These are phyloP conservation scores for Ypsolopha scabrella DNA, from an alignment of 2,888 invertebrate species.

Conservation along the genomic window DNA sequence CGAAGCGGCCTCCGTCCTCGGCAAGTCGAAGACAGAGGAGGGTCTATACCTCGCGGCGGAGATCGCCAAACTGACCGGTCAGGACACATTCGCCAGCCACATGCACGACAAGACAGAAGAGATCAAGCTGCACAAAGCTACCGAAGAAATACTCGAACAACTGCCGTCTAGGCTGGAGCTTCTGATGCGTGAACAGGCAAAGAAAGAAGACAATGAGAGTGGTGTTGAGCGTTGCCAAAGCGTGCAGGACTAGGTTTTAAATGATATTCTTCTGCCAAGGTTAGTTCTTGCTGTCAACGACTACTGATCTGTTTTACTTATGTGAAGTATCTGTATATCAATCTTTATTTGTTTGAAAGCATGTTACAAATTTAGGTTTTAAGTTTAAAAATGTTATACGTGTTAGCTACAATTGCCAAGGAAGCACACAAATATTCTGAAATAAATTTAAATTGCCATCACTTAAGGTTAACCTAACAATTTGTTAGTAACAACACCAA, in stretches of 20 bases:
- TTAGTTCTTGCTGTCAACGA: too few species aligned
- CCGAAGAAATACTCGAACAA: not conserved
- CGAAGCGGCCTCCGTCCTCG: constrained; percentile 72
- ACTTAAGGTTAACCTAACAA: too few species aligned
- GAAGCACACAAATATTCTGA: too few species aligned
- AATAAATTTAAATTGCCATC: too few species aligned
- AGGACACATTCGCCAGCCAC: constrained; percentile 40
- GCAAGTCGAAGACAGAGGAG: constrained; percentile 63
- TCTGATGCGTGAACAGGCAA: constrained; percentile 17
- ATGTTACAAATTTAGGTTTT: too few species aligned
- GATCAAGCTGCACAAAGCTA: constrained; percentile 13
- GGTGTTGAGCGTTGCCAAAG: not conserved
- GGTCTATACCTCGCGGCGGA: constrained; percentile 70
- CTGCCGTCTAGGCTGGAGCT: constrained; percentile 33
- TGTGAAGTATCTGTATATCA: too few species aligned
- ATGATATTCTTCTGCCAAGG: too few species aligned
- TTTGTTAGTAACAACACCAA: too few species aligned
- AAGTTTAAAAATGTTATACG: too few species aligned
- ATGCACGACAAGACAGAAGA: constrained; percentile 26
- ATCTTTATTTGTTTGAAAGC: too few species aligned
- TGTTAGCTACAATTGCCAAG: too few species aligned
- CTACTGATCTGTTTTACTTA: too few species aligned
- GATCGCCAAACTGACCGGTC: constrained; percentile 64
- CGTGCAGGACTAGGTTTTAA: not conserved
- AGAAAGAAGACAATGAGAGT: not conserved